Conservation (phyloP, 2,888 invertebrate genomes). For the Eupithecia abbreviata region DNA sequence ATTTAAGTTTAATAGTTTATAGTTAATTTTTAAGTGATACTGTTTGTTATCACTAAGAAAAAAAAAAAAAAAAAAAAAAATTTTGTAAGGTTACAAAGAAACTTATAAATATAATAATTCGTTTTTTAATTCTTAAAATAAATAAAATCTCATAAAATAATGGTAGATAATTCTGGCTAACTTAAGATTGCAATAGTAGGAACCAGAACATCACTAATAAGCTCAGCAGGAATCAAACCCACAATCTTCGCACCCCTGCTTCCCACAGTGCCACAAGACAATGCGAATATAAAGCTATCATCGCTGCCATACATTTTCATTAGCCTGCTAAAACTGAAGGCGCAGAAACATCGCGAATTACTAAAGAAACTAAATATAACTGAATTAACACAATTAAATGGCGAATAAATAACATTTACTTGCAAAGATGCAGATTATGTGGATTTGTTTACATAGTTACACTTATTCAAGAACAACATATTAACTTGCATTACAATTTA, state of each 20-base stretch:
- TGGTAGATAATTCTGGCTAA: too few relatives aligned
- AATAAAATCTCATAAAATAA: too few relatives aligned
- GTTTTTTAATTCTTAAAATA: too few relatives aligned
- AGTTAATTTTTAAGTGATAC: too few relatives aligned
- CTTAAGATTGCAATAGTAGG: too few relatives aligned
- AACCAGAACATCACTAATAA: too few relatives aligned
- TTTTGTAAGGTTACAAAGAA: too few relatives aligned
- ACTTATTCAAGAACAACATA: not conserved
- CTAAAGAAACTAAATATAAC: constrained; percentile 9
- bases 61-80: too few relatives aligned
- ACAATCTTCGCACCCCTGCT: not conserved
- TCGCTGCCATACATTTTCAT: constrained; percentile 59
- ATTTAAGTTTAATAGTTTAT: too few relatives aligned
- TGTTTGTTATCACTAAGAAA: too few relatives aligned
- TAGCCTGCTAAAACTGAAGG: constrained; percentile 46
- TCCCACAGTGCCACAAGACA: constrained; percentile 15
- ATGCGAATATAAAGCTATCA: constrained; percentile 50
- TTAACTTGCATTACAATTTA: not conserved
- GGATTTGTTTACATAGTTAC: not conserved
- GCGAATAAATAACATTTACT: constrained; percentile 5
- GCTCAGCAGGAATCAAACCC: not conserved
- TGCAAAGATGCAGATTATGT: not conserved
- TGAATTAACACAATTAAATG: constrained; percentile 14
- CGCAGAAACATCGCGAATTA: constrained; percentile 43
- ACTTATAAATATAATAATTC: too few relatives aligned